Evolutionary conservation across 2,113 vertebrate genomes (phyloP), one percentile per base, ranked within the genome.

Genomic region (Grammomys surdaster): DNA sequence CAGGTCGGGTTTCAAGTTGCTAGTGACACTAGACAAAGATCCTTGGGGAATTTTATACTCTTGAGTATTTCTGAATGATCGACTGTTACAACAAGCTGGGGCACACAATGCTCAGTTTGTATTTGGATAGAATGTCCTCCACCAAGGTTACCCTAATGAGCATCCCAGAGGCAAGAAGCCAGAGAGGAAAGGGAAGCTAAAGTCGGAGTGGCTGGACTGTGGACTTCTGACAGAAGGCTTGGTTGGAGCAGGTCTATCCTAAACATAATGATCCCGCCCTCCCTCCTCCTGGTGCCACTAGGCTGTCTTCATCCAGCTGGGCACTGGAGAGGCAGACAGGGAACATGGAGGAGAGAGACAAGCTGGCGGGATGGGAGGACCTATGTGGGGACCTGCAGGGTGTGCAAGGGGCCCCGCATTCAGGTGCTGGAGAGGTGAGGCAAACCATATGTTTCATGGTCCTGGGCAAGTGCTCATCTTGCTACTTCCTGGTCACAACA

Each of bases 51-150:
- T 60, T 80, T 36, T 69, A 46, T 80, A 26, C 56, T 78, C 87
- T 7, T 16, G 16, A 22, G 63, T 75, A 46, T 76, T 89, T 96
- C 89, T 86, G 82, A 93, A 78, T 69, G 67, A 95, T 81, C 8
- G 20, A 26, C 67, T 24, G 46, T 46, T n/a, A 31, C 20, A 36
- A 69, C 22, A 40, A 73, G 69, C 67, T 87, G 12, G 26, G 87
- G 82, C 43, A 69, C 87, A 76, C 43, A 11, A 11, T 65, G 12
- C 0, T 2, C 46, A 5, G 84, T 84, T 43, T 33, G 67, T 72
- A 46, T 92, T 81, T 58, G 77, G 73, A 76, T 31, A 51, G 80
- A 20, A 26, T 46, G 48, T 89, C 69, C 43, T 94, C 63, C 8
- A 5, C 43, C 75, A 78, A 96, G 82, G 75, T 46, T 60, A 69